Base-by-base conservation (phyloP, 2,797 vertebrate species). In the Sparus aurata region DNA sequence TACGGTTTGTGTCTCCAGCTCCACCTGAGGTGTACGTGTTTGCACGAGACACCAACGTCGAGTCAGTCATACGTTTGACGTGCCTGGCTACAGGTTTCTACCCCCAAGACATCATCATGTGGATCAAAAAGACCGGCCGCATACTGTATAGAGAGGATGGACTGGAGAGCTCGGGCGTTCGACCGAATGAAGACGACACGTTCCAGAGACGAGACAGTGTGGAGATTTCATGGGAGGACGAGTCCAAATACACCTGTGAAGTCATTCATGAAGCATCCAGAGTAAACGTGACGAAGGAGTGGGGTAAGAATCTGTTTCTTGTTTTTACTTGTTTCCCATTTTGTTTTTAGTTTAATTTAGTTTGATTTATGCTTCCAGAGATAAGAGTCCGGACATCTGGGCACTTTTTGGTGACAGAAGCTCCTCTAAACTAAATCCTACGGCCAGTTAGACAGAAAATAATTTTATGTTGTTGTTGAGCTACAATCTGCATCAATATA, bases 71-170 rank as follows among this genome's bases (percentile, higher is more conserved):
- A 1, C 3, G 55, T 0, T n/a, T 95, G 85, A 84, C 34, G 1
- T 95, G 95, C 81, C n/a, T 94, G 70, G 92, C 93, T 50, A 93
- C 93, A 0, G 93, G 89, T 0, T 94, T 95, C 87, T 62, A 69
- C 49, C 82, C 85, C 4, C 85, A 81, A 63, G 79, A 93, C 5
- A 69, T 93, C 9, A 0, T 0, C 2, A 2, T 96, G 65, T 0
- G 3, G 0, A 83, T 95, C 46, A 85, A 0, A n/a, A 84, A 81
- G 25, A 4, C 80, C 1, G 17, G 0, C 0, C 70, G 45, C 0
- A 0, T 49, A 0, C 54, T 94, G 0, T 20, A 1, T 0, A 0
- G 0, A 1, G 1, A 6, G 0, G 85, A 94, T 0, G 89, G 87
- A 0, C 0, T 94, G 34, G 0, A 0, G 0, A 43, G 68, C 1